Percentiles rank a stretch among this genome's conserved stretches.
Evolutionary conservation across 2,113 vertebrate genomes (phyloP).

Genomic region (Vulpes vulpes): DNA sequence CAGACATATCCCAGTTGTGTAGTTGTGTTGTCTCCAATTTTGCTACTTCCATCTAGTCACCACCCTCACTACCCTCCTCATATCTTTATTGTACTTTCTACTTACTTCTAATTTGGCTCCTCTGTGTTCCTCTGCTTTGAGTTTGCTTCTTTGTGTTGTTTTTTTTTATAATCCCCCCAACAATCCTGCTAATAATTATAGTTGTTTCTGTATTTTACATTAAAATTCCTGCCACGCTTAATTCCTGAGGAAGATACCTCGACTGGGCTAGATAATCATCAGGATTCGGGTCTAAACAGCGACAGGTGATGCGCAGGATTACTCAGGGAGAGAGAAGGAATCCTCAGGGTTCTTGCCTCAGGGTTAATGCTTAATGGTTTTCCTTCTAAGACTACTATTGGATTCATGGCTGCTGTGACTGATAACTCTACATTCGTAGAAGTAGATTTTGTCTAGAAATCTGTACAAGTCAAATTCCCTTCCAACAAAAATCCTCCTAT

Average conservation of each 20-base stretch:
- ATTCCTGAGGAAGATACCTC: not conserved
- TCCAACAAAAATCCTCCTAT: not conserved
- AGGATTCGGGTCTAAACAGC: not conserved
- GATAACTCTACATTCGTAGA: not conserved
- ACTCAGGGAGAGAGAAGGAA: not conserved
- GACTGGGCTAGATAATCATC: not conserved
- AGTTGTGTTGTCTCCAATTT: not conserved
- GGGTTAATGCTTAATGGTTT: not conserved
- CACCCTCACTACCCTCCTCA: not conserved
- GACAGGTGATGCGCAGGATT: not conserved
- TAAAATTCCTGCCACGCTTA: not conserved
- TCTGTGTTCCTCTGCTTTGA: not conserved
- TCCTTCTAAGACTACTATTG: not conserved
- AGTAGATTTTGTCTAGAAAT: not conserved
- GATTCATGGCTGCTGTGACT: not conserved
- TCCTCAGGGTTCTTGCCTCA: not conserved
- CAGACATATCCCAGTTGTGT: too few relatives aligned
- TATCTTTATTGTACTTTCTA: not conserved
- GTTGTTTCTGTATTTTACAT: not conserved
- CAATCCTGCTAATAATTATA: not conserved
- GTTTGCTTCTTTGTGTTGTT: conserved; percentile 5
- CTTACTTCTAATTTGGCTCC: not conserved
- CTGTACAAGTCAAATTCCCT: not conserved
- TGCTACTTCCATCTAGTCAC: not conserved
- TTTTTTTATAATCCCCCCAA: not conserved